A percentile compares a stretch with the other conserved stretches of the same genome.
Evolutionary conservation across 2,888 invertebrate species (phyloP).

Genomic region (Meiosimyza decipiens): DNA sequence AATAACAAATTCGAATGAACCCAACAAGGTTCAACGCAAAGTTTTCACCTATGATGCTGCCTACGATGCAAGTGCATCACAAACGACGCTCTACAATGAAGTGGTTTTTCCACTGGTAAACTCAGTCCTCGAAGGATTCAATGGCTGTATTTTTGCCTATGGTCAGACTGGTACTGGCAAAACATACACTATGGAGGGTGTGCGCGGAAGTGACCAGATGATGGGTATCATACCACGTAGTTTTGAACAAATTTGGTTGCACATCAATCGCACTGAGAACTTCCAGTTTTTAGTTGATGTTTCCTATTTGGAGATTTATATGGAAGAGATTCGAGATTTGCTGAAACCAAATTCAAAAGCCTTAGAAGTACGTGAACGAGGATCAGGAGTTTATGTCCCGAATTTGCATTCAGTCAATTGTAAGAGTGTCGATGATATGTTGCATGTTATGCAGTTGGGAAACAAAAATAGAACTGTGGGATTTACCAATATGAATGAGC

Average conservation of each 20-base stretch:
- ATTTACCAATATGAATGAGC: slow-evolving; percentile 98
- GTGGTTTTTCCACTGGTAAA: slow-evolving; percentile 94
- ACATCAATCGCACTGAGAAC: slow-evolving; percentile 90
- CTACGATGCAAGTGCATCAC: slow-evolving; percentile 88
- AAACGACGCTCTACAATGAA: slow-evolving; percentile 94
- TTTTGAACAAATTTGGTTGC: slow-evolving; percentile 97
- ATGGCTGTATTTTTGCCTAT: slow-evolving; percentile 99
- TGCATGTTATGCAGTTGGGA: slow-evolving; percentile 91
- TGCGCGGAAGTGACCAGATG: slow-evolving; percentile 73
- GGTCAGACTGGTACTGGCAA: slow-evolving; percentile 98
- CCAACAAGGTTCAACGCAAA: slow-evolving; percentile 82
- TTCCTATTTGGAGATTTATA: slow-evolving; percentile 97
- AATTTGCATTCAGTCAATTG: slow-evolving; percentile 95
- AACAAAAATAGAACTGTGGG: slow-evolving; percentile 95
- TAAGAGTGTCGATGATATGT: slow-evolving; percentile 93
- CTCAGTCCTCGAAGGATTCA: slow-evolving; percentile 96
- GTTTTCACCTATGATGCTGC: slow-evolving; percentile 98
- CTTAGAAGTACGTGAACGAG: slow-evolving; percentile 75
- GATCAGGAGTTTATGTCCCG: slow-evolving; percentile 92
- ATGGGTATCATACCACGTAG: slow-evolving; percentile 93
- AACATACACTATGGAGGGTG: slow-evolving; percentile 78
- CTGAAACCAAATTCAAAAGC: slow-evolving; percentile 71
- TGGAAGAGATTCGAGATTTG: slow-evolving; percentile 87
- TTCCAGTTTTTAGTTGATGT: slow-evolving; percentile 96
- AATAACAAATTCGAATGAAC: slow-evolving; percentile 80